A percentile compares a stretch with the other conserved stretches of the same genome.
Conservation (phyloP, 23 tunicate genomes). For the Botrylloides violaceus region DNA sequence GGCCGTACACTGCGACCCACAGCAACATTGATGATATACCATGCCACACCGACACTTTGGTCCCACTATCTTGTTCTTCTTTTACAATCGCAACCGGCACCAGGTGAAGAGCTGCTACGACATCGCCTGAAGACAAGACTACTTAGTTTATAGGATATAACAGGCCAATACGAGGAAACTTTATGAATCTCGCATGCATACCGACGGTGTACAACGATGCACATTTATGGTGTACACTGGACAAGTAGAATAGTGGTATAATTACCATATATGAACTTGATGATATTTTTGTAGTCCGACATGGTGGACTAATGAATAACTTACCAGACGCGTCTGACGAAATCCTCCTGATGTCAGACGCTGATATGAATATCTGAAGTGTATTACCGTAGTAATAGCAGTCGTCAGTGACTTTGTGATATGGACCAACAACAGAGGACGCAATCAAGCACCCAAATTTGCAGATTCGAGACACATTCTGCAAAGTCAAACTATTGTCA, state of each 20-base stretch:
- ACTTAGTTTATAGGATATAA: too few relatives aligned
- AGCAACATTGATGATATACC: conserved; percentile 17
- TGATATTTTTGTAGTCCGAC: too few relatives aligned
- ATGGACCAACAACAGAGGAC: conserved; percentile 32
- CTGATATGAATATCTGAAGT: conserved; percentile 29
- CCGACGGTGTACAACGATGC: too few relatives aligned
- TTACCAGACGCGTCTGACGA: too few relatives aligned
- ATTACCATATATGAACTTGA: too few relatives aligned
- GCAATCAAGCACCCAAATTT: conserved; percentile 44
- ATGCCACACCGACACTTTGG: conserved; percentile 24
- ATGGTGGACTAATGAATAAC: too few relatives aligned
- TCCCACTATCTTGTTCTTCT: not conserved
- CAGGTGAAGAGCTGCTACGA: conserved; percentile 15
- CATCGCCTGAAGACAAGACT: too few relatives aligned
- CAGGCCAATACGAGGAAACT: too few relatives aligned
- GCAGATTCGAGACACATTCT: not conserved
- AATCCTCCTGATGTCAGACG: not conserved
- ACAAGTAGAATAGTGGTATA: too few relatives aligned
- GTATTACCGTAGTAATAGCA: conserved; percentile 66
- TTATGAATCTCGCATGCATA: too few relatives aligned
- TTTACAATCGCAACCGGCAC: conserved; percentile 48
- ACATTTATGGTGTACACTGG: too few relatives aligned
- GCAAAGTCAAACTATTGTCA: not conserved
- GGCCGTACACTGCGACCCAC: conserved; percentile 65
- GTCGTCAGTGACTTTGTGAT: conserved; percentile 17